Evolutionary conservation across 2,113 vertebrate genomes (phyloP).

Genomic region (Muntiacus muntjak): DNA sequence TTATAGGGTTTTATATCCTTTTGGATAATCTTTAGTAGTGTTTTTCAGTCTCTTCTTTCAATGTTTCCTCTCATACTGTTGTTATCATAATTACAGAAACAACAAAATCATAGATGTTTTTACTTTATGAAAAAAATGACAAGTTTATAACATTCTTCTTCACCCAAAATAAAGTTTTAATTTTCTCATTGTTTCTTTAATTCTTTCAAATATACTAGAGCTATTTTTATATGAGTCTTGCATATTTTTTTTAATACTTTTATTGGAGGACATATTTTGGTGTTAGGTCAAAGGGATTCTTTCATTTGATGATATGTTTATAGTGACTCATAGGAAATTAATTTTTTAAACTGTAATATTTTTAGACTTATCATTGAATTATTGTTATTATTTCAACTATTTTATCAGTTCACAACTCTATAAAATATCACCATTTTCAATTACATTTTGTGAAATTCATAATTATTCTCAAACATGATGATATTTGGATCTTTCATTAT

Average conservation of each 20-base stretch:
- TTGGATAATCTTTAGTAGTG: background rate
- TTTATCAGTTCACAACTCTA: background rate
- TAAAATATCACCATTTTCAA: background rate
- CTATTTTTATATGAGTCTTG: background rate
- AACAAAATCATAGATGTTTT: background rate
- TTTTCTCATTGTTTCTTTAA: background rate
- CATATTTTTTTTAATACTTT: background rate
- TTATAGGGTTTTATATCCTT: background rate
- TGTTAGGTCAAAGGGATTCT: background rate
- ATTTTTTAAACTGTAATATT: background rate
- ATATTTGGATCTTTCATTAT: background rate
- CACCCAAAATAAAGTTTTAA: background rate
- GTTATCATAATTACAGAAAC: background rate
- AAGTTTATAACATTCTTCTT: background rate
- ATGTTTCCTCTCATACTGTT: background rate
- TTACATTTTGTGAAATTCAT: background rate
- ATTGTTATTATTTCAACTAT: background rate
- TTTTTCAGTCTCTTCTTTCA: background rate
- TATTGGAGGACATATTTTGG: background rate
- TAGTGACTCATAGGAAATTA: background rate
- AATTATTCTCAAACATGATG: background rate
- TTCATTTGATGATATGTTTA: background rate
- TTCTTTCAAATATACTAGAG: background rate
- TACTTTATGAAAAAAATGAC: background rate
- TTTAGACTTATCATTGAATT: background rate